Base-by-base conservation (phyloP, 2,888 invertebrate species). In the Epinotia ramella region DNA sequence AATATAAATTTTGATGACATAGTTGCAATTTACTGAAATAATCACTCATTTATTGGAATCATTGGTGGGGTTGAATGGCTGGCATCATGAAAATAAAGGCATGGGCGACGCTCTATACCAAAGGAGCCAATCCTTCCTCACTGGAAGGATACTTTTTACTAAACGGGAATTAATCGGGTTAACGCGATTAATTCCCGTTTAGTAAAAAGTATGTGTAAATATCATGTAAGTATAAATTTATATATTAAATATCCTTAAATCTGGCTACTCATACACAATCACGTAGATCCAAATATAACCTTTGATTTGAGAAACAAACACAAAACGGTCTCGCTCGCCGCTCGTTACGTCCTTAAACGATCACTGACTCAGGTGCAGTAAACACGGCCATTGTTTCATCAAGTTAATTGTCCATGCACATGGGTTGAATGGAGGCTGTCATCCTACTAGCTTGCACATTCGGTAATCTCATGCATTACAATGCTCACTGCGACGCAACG, bases 381-480 rank as follows among this genome's bases (percentile, higher is more conserved):
- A 53, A 53, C 63, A 16, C 16, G 69, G 57, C 49, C 24, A 75
- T 65, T 75, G 74, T 70, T 65, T 65, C 70, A 75, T 75, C 63
- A 65, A 75, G 65, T 70, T 75, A 75, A 75, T 75, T 70, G 74
- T 75, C 65, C 65, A 59, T 70, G 65, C 70, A 70, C 74, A 70
- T 70, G 60, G 68, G 68, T 64, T 59, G 59, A 70, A 60, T 65
- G 70, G 74, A 40, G 59, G 64, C 70, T 75, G 70, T 70, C 74
- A 64, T 64, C 69, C 56, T 18, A 46, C 63, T 70, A 63, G 68
- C 73, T 74, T 74, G 74, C 74, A 75, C 69, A 65, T 65, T 70
- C 65, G 40, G 75, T 71, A 76, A 76, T 76, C 71, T 66, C 75
- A 71, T 76, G 75, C 75, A 76, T 76, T 66, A 71, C 71, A 76